Evolutionary conservation across 2,888 invertebrate species (phyloP).

Genomic region (Acanthosoma haemorrhoidale): DNA sequence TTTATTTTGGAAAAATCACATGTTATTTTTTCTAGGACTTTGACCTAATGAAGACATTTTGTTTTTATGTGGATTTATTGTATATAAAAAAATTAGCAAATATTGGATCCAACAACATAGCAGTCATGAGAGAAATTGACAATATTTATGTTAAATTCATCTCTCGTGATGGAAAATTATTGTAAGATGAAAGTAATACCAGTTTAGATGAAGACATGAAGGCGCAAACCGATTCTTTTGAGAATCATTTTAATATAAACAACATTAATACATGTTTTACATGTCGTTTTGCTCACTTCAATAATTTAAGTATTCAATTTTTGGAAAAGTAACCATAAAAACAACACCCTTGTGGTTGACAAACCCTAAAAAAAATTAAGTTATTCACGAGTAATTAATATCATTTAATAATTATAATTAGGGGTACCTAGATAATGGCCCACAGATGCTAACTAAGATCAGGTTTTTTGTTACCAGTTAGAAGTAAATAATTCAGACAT

Average conservation of each 20-base stretch:
- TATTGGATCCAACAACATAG: background rate
- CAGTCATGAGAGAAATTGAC: background rate
- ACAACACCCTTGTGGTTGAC: too few relatives aligned
- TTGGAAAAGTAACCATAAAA: too few relatives aligned
- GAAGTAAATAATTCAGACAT: too few relatives aligned
- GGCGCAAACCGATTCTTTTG: slow-evolving; percentile 8
- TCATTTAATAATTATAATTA: too few relatives aligned
- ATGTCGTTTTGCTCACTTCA: background rate
- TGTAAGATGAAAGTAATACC: background rate
- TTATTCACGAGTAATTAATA: too few relatives aligned
- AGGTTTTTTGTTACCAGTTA: too few relatives aligned
- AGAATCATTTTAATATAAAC: slow-evolving; percentile 14
- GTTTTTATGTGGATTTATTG: slow-evolving; percentile 16
- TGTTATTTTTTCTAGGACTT: slow-evolving; percentile 6
- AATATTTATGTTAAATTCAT: slow-evolving; percentile 1
- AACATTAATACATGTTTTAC: slow-evolving; percentile 1
- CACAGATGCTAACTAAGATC: too few relatives aligned
- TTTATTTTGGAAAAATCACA: background rate
- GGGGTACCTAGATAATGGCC: too few relatives aligned
- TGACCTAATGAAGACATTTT: background rate
- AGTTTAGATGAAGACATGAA: background rate
- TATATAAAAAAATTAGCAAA: slow-evolving; percentile 18
- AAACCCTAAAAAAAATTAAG: too few relatives aligned
- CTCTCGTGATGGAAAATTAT: background rate
- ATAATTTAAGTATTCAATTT: too few relatives aligned